Evolutionary conservation across 2,888 invertebrate species (phyloP), one percentile per base, ranked within the genome.

Genomic region (Ormyrus nitidulus): DNA sequence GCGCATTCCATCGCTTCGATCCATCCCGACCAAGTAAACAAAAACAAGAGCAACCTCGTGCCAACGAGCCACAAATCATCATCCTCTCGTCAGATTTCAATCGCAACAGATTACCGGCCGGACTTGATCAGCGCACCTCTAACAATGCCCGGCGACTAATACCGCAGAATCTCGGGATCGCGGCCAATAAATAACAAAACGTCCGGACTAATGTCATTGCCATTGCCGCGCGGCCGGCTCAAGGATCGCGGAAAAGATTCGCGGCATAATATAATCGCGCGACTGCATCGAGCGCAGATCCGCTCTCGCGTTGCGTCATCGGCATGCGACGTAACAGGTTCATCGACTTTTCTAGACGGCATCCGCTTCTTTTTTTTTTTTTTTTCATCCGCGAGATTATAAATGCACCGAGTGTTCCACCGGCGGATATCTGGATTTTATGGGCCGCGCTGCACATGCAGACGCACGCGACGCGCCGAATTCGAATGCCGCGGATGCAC

Each of bases 271-370:
- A 49, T n/a, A 46, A n/a, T 48, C 48, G 53, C 56, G 9, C 9
- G 11, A 4, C 13, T 11, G 44, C 19, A 19, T 1, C 44, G 34
- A 34, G 10, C 58, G 56, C 76, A 56, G n/a, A 70, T 64, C 51
- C 62, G 69, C 19, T 34, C 6, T 71, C 71, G 65, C 53, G 71
- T 71, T 70, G 56, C 46, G 34, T 19, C 19, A 19, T 19, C 19
- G 19, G 19, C 19, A 19, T 64, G 66, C 58, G 48, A 13, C 64
- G 70, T 70, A 70, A 76, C 76, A 70, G 65, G 77, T 77, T 72
- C 77, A 72, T 77, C 65, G 77, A 64, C 77, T 71, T 58, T 71
- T 77, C 77, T 59, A 64, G 71, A 71, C 58, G 65, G 64, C 19
- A 19, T 19, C 19, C 2, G 19, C 19, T 19, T 19, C 19, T 19